Base-by-base conservation (phyloP, 2,797 vertebrate species). In the Setipinna tenuifilis region DNA sequence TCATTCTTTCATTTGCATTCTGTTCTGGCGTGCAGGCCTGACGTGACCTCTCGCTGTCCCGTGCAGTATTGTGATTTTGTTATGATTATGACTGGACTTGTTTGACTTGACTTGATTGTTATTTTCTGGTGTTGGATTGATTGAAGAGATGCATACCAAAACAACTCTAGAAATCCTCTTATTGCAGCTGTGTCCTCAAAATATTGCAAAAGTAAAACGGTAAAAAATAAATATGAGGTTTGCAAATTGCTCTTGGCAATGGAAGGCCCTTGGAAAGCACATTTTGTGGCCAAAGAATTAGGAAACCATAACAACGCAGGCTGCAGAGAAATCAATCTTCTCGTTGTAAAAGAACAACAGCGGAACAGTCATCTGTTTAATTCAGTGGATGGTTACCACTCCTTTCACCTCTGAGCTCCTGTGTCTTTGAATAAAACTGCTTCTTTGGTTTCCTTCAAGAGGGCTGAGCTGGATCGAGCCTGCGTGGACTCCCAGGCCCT, bases 161-260 rank as follows among this genome's bases (percentile, higher is more conserved):
- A 68, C 62, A 68, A 68, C 23, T 68, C 62, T 28, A 10, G 11
- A 14, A 16, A 25, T 68, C 62, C 62, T 28, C 23, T 10, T 68
- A 25, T 68, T 68, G 28, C 68, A 75, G 68, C 28, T 75, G 68
- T 35, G 68, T 75, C 28, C 68, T 35, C 28, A 35, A 35, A 75
- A 75, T 75, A 31, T 35, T 35, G 28, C 31, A 68, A 75, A 75
- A 75, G 28, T 35, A 35, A 75, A 75, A 75, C 68, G 41, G 17
- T 21, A 41, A 78, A 41, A 78, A 78, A 21, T 16, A 78, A 78
- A 78, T 16, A 78, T 78, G 17, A 78, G 71, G 19, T 78, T 35
- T 17, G 71, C 71, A 78, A 78, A 44, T 78, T 78, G 71, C 71
- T 44, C 41, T 78, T 75, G 31, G 71, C 71, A 78, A 78, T 7